Conservation (phyloP, 2,113 vertebrate genomes). For the Tretioscincus oriximinensis region DNA sequence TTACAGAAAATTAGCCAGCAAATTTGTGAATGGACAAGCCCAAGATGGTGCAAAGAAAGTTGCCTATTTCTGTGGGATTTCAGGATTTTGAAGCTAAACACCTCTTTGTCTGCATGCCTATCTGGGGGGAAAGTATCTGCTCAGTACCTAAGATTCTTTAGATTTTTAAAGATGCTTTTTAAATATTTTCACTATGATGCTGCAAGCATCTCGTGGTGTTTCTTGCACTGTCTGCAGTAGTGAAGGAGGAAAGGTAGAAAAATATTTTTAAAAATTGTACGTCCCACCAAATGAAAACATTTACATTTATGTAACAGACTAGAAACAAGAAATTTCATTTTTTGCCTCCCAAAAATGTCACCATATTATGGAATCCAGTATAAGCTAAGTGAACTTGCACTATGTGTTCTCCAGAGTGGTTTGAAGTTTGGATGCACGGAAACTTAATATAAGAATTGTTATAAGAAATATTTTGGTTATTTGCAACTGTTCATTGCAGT, state of each 20-base stretch:
- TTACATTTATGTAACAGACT: neutral
- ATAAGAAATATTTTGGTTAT: neutral
- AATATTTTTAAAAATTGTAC: neutral
- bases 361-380: neutral
- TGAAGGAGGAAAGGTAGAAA: neutral
- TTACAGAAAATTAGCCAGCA: neutral
- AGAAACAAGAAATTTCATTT: neutral
- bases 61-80: neutral
- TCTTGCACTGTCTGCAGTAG: neutral
- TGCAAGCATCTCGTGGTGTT: neutral
- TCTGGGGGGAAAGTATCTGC: neutral
- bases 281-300: neutral
- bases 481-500: neutral
- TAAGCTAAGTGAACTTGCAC: neutral
- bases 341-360: neutral
- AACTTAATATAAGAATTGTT: no score
- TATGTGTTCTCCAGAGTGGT: neutral
- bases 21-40: neutral
- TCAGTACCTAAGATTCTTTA: neutral
- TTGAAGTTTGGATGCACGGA: neutral
- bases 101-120: neutral
- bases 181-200: neutral
- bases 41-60: neutral
- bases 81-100: neutral
- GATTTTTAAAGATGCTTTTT: neutral